A percentile compares a stretch with the other conserved stretches of the same genome.
Conservation (phyloP, 2,797 vertebrate genomes). For the Megaceryle alcyon region DNA sequence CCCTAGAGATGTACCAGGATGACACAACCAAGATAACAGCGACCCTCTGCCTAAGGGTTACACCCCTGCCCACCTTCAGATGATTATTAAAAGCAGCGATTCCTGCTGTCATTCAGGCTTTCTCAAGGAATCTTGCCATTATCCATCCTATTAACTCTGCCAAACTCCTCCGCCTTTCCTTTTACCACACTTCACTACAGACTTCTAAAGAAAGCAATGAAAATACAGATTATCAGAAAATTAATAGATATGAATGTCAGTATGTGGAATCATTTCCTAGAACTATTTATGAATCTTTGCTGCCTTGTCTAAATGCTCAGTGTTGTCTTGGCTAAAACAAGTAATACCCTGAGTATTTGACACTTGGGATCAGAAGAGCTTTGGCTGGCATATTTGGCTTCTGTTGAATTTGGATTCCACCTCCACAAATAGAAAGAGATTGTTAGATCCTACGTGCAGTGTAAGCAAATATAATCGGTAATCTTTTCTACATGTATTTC, state of each 20-base stretch:
- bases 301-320: not conserved
- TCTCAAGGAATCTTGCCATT: not conserved
- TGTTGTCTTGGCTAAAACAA: not conserved
- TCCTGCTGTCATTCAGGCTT: not conserved
- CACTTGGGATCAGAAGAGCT: not conserved
- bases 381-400: not conserved
- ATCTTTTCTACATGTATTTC: not conserved
- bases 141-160: not conserved
- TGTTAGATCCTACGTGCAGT: not conserved
- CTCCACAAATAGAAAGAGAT: not conserved
- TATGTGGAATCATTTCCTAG: not conserved
- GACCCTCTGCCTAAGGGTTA: not conserved
- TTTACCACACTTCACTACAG: not conserved
- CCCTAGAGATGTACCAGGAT: not conserved
- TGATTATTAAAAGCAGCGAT: not conserved
- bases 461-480: not conserved
- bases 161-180: not conserved
- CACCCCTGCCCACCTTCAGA: not conserved
- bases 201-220: not conserved
- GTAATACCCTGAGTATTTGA: not conserved
- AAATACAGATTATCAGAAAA: not conserved
- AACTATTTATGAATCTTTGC: not conserved
- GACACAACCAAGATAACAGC: not conserved
- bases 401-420: not conserved
- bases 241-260: not conserved